Percentiles rank a stretch among this genome's conserved stretches.
phyloP scores from a whole-genome alignment of 2,113 vertebrate species.

The Urocitellus parryii region DNA sequence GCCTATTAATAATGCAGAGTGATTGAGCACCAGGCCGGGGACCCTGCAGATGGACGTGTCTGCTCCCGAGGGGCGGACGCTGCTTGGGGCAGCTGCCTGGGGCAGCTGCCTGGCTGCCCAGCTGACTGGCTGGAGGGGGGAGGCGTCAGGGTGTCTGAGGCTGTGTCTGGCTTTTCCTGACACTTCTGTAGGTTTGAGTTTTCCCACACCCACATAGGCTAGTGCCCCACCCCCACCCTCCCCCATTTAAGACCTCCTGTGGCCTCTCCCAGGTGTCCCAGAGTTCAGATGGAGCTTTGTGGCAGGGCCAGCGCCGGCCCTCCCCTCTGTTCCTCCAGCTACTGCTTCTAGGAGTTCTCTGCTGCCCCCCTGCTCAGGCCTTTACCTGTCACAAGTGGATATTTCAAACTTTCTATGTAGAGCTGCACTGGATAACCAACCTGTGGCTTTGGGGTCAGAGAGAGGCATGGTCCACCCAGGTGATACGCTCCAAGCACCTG shows the following conservation, averaged over 20 bases:
- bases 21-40: slow-evolving; percentile 70
- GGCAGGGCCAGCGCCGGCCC: not conserved
- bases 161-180: not conserved
- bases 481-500: not conserved
- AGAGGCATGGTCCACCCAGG: not conserved
- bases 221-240: not conserved
- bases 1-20: slow-evolving; percentile 81
- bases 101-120: slow-evolving; percentile 59
- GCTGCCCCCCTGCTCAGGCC: not conserved
- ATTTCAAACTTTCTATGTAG: not conserved
- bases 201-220: not conserved
- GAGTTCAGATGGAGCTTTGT: not conserved
- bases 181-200: not conserved
- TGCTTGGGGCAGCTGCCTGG: slow-evolving; percentile 46
- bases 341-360: not conserved
- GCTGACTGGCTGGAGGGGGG: not conserved
- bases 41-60: slow-evolving; percentile 72
- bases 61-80: slow-evolving; percentile 21
- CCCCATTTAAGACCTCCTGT: not conserved
- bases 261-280: not conserved
- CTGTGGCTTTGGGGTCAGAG: slow-evolving; percentile 12
- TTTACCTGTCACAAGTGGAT: not conserved
- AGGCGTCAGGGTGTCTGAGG: not conserved
- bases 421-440: not conserved
- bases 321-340: not conserved